A percentile compares a stretch with the other conserved stretches of the same genome.
Conservation (phyloP, 2,113 vertebrate genomes). For the Bos javanicus region DNA sequence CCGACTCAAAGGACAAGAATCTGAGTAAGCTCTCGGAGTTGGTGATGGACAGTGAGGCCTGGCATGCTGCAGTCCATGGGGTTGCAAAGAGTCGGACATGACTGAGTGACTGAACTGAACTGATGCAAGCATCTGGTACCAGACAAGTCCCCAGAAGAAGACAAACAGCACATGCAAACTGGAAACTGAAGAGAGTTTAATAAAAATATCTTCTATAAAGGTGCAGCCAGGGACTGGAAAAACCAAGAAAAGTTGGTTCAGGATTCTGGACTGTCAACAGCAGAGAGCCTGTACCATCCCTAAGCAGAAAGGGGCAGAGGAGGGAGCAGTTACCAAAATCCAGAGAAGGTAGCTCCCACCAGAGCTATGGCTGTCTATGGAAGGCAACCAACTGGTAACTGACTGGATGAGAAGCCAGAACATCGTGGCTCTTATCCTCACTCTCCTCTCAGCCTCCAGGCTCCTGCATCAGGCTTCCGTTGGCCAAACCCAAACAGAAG, state of each 20-base stretch:
- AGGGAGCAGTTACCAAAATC: not conserved
- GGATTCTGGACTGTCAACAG: not conserved
- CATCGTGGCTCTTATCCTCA: not conserved
- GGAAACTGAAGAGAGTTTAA: not conserved
- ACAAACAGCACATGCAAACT: not conserved
- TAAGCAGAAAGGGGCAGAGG: not conserved
- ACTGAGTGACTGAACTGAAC: not conserved
- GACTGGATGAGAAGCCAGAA: not conserved
- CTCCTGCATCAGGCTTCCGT: not conserved
- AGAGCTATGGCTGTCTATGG: not conserved
- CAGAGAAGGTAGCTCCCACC: not conserved
- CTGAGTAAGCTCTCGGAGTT: not conserved
- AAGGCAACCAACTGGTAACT: not conserved
- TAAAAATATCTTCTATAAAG: not conserved
- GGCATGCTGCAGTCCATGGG: not conserved
- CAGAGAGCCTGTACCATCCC: not conserved
- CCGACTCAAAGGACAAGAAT: not conserved
- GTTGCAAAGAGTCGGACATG: fast-evolving
- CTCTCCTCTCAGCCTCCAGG: not conserved
- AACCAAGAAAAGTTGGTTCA: not conserved
- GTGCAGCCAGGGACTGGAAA: not conserved
- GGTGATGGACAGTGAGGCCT: not conserved
- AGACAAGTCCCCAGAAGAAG: not conserved
- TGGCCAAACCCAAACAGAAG: not conserved
- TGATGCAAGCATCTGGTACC: not conserved